Base-by-base conservation (phyloP, 2,113 vertebrate species). In the Sander lucioperca region DNA sequence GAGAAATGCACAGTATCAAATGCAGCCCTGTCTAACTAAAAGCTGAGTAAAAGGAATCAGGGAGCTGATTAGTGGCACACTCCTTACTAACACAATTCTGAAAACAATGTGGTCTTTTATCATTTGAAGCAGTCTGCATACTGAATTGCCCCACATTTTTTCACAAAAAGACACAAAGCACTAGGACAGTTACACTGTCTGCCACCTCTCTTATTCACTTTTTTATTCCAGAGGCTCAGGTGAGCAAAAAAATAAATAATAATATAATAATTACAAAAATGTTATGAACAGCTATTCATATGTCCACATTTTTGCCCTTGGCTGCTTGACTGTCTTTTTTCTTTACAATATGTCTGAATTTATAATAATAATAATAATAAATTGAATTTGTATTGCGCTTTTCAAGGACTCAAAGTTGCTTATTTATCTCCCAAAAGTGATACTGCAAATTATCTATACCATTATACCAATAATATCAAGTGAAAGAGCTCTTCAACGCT, bases 261-360 rank as follows among this genome's bases (percentile, higher is more conserved):
- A n/a, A 39, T 70, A 23, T n/a, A n/a, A 69, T 86, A 80, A 87
- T 91, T 83, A 79, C 70, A 83, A 87, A 84, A 83, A 82, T 80
- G 61, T 82, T 74, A 79, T 56, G 74, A 77, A 88, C 51, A 67
- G 59, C 69, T 83, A 77, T 89, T 86, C 67, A 82, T 83, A 79
- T 83, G 74, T 86, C 50, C 77, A 75, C 75, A 61, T 74, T 57
- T 66, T 57, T 75, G 79, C 80, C 77, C 70, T 81, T 71, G 79
- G 85, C 61, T 69, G 77, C 61, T 74, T 80, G 16, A 59, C 62
- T 71, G 59, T 69, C 21, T 51, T 84, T 84, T 79, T 53, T 39
- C 62, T 86, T 78, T 75, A 70, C 61, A 77, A 66, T 87, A 79
- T 82, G 63, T 73, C 63, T 72, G 66, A 73, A 86, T 87, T 79